phyloP scores from a whole-genome alignment of 1,140 invertebrate species.

The Caenorhabditis elegans region WBcel235 BX284605.5:11536001-11536500 shows the following conservation, averaged over 20 bases:
- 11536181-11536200: not conserved
- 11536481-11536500: not conserved
- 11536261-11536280: not conserved
- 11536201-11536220: not conserved
- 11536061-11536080: not conserved
- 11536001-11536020: too few species aligned
- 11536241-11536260: slow-evolving; percentile 11
- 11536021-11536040: not conserved
- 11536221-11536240: not conserved
- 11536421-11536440: not conserved
- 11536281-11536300: not conserved
- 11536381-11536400: too few species aligned
- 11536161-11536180: slow-evolving; percentile 16
- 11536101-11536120: not conserved
- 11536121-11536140: not conserved
- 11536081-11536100: not conserved
- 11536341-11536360: not conserved
- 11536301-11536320: not conserved
- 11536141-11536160: not conserved
- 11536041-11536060: not conserved
- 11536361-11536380: too few species aligned
- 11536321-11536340: not conserved
- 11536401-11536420: too few species aligned
- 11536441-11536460: not conserved
- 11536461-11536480: not conserved